phyloP scores from a whole-genome alignment of 1,140 invertebrate genomes.

The Lutraria rhynchaena region DNA sequence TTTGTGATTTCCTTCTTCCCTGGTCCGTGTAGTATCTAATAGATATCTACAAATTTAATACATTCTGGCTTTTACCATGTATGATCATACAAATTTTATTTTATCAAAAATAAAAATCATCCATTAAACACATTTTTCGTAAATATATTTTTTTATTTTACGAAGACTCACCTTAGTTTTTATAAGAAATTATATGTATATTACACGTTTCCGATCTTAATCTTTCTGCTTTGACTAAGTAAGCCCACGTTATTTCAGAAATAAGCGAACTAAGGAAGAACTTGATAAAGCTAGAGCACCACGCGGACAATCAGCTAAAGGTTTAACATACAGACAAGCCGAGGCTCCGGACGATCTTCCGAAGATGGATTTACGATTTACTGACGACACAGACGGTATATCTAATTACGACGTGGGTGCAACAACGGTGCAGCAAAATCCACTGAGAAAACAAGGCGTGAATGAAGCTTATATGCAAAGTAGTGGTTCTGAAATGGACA shows the following conservation, averaged over 20 bases:
- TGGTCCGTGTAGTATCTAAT: too few species aligned
- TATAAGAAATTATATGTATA: neutral
- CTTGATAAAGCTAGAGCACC: constrained; percentile 34
- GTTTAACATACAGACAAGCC: constrained; percentile 55
- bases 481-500: constrained; percentile 58
- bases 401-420: constrained; percentile 32
- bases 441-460: constrained; percentile 29
- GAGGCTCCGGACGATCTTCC: constrained; percentile 56
- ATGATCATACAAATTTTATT: too few species aligned
- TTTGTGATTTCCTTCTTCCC: too few species aligned
- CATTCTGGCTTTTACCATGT: too few species aligned
- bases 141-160: too few species aligned
- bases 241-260: constrained; percentile 12
- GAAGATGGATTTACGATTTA: constrained; percentile 33
- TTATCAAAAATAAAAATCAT: too few species aligned
- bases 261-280: constrained; percentile 35
- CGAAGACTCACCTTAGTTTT: too few species aligned
- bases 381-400: constrained; percentile 34
- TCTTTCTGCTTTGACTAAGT: neutral
- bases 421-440: constrained; percentile 54
- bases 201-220: neutral
- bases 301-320: constrained; percentile 30
- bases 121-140: too few species aligned
- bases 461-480: constrained; percentile 55
- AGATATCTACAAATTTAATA: too few species aligned